Evolutionary conservation across 1,140 invertebrate species (phyloP).

Genomic region (Ectropis grisescens): DNA sequence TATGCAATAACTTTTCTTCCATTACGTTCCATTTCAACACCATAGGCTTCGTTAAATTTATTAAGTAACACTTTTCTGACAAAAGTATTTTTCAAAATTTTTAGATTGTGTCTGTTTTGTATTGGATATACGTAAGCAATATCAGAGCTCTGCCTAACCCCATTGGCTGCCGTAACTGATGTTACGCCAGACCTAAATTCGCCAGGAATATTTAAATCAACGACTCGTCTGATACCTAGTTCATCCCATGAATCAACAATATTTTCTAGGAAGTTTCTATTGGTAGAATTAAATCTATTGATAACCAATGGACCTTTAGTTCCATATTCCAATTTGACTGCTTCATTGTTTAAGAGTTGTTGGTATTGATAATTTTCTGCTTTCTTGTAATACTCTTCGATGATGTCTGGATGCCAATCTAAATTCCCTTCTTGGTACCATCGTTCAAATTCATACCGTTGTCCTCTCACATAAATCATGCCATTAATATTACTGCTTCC

Average conservation of each 20-base stretch:
- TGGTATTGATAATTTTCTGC: slow-evolving; percentile 30
- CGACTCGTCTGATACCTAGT: slow-evolving; percentile 24
- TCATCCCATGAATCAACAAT: slow-evolving; percentile 48
- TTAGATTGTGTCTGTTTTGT: slow-evolving; percentile 74
- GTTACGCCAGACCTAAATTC: slow-evolving; percentile 36
- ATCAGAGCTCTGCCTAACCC: slow-evolving; percentile 70
- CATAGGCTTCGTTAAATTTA: slow-evolving; percentile 14
- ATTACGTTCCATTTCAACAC: slow-evolving; percentile 32
- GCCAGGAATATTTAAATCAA: slow-evolving; percentile 38
- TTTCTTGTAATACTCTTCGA: slow-evolving; percentile 24
- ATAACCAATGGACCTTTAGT: slow-evolving; percentile 22
- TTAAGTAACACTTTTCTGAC: slow-evolving; percentile 52
- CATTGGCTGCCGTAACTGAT: slow-evolving; percentile 42
- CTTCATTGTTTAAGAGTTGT: slow-evolving; percentile 11
- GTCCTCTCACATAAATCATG: slow-evolving; percentile 82
- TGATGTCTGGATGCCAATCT: slow-evolving; percentile 74
- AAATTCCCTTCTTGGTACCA: slow-evolving; percentile 76
- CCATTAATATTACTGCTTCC: slow-evolving; percentile 82
- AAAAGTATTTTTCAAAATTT: slow-evolving; percentile 71
- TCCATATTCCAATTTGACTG: slow-evolving; percentile 23
- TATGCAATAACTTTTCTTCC: slow-evolving; percentile 18
- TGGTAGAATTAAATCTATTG: slow-evolving; percentile 27
- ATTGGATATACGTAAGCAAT: slow-evolving; percentile 69
- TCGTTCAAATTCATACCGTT: slow-evolving; percentile 70
- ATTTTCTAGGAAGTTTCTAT: slow-evolving; percentile 15